Evolutionary conservation across 35 echinoderm and acorn worm species (phyloP).

Genomic region (Patiria miniata): DNA sequence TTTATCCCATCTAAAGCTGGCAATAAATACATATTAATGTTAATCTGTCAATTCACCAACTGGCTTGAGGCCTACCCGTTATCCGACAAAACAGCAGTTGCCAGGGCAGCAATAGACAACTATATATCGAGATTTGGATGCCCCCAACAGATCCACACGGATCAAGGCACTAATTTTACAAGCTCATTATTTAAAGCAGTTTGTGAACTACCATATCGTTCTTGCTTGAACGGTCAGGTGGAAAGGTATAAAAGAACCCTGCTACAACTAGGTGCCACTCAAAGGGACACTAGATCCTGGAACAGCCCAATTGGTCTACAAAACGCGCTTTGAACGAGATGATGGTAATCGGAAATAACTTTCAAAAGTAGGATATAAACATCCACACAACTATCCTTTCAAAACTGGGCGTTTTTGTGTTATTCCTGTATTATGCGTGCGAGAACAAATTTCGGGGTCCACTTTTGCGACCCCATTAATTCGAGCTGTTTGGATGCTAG

Average conservation of each 20-base stretch:
- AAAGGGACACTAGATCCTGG: too few relatives aligned
- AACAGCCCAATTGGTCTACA: too few relatives aligned
- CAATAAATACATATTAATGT: conserved; percentile 57
- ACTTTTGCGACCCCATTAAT: too few relatives aligned
- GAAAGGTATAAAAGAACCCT: conserved; percentile 66
- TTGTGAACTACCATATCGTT: conserved; percentile 26
- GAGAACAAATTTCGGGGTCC: too few relatives aligned
- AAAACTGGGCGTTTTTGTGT: too few relatives aligned
- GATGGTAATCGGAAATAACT: too few relatives aligned
- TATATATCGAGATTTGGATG: conserved; percentile 58
- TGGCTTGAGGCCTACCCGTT: conserved; percentile 55
- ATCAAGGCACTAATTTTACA: conserved; percentile 66
- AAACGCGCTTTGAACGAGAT: too few relatives aligned
- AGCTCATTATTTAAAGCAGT: conserved; percentile 34
- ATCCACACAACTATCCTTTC: too few relatives aligned
- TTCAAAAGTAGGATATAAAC: too few relatives aligned
- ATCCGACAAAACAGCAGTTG: conserved; percentile 28
- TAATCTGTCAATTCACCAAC: conserved; percentile 60
- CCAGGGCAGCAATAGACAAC: conserved; percentile 51
- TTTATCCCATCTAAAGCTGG: conserved; percentile 32
- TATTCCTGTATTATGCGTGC: too few relatives aligned
- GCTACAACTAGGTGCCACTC: not conserved
- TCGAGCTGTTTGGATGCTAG: too few relatives aligned
- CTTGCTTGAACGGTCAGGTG: conserved; percentile 33
- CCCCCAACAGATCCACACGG: conserved; percentile 55